phyloP scores from a whole-genome alignment of 2,888 invertebrate genomes.

The Lampropteryx suffumata region DNA sequence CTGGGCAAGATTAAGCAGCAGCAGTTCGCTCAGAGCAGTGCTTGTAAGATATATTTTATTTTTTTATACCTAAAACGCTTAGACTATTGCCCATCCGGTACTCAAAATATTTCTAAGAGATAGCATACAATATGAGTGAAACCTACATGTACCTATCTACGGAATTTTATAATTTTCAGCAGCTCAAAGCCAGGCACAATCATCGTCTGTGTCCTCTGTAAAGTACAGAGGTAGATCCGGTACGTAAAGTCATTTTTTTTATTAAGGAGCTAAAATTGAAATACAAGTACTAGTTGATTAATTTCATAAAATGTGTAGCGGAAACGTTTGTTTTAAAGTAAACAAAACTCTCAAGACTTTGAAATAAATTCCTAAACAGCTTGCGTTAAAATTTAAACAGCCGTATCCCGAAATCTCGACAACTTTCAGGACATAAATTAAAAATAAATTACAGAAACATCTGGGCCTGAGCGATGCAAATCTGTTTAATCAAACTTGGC shows the following conservation, averaged over 20 bases:
- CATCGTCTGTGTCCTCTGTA: conserved; percentile 1
- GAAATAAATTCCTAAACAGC: conserved; percentile 20
- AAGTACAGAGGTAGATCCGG: conserved; percentile 6
- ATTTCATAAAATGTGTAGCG: no score
- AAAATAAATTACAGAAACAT: conserved; percentile 75
- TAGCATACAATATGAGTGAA: no score
- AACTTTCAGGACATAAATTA: conserved; percentile 76
- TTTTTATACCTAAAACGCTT: neutral
- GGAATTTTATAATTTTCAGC: neutral
- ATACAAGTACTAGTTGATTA: no score
- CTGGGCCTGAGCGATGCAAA: conserved; percentile 70
- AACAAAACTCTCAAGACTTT: neutral
- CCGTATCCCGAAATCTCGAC: conserved; percentile 42
- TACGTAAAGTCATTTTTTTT: neutral
- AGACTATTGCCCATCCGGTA: no score
- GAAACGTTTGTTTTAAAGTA: no score
- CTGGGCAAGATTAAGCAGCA: neutral
- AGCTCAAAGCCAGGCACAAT: conserved; percentile 6
- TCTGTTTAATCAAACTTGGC: conserved; percentile 67
- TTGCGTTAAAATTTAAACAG: conserved; percentile 33
- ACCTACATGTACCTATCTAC: no score
- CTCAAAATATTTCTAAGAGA: no score
- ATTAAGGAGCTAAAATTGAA: no score
- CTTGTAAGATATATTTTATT: no score
- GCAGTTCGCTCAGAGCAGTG: conserved; percentile 6